These are phyloP conservation scores for Monochamus alternatus DNA, from an alignment of 2,888 invertebrate genomes.

Conservation along the genomic window DNA sequence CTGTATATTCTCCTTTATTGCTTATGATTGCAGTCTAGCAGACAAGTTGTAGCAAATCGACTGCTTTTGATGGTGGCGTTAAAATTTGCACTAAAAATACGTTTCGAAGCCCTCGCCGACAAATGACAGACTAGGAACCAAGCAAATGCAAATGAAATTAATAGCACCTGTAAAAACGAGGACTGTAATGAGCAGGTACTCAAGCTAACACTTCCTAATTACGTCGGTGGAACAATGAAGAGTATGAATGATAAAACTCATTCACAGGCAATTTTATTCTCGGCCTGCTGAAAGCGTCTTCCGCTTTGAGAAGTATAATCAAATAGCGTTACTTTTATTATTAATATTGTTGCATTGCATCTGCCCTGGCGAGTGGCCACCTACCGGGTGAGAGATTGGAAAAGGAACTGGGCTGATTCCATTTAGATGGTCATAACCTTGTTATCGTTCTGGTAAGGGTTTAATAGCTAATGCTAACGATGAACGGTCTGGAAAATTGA, in stretches of 20 bases:
- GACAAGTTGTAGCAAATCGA: no score
- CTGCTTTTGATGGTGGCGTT: no score
- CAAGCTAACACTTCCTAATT: conserved; percentile 56
- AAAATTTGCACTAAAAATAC: no score
- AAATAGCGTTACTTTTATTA: conserved; percentile 40
- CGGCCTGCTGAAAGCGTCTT: conserved; percentile 55
- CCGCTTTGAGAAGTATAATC: conserved; percentile 47
- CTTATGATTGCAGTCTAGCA: no score
- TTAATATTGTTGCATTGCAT: conserved; percentile 35
- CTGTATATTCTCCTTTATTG: no score
- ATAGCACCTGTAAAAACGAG: conserved; percentile 53
- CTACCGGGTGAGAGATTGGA: conserved; percentile 17
- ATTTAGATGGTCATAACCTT: neutral
- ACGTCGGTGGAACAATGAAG: conserved; percentile 55
- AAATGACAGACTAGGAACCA: neutral
- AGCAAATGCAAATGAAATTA: conserved; percentile 56
- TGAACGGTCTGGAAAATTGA: no score
- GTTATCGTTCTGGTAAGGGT: neutral
- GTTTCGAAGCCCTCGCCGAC: neutral
- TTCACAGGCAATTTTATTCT: conserved; percentile 59
- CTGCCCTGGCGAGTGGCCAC: conserved; percentile 26
- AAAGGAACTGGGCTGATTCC: neutral
- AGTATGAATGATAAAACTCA: conserved; percentile 56
- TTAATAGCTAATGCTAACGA: no score
- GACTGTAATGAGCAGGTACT: conserved; percentile 53